These are phyloP conservation scores for Podilymbus podiceps DNA, from an alignment of 2,113 vertebrate species.

Conservation along the genomic window DNA sequence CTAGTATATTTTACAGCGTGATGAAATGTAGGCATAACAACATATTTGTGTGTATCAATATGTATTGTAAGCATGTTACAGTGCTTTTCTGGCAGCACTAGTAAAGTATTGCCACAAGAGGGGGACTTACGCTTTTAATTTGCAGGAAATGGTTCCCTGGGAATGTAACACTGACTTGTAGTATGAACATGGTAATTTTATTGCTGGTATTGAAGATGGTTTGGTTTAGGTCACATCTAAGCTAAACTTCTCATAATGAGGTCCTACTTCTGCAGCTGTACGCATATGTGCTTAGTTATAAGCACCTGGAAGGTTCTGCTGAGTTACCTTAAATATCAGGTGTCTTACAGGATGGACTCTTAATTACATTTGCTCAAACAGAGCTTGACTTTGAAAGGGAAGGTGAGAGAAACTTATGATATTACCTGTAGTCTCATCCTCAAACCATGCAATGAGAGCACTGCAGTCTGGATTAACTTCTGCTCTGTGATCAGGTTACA, in stretches of 20 bases:
- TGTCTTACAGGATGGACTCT: rapidly evolving
- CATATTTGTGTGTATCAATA: neutral
- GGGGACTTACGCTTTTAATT: neutral
- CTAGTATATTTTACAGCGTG: neutral
- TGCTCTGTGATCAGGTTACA: neutral
- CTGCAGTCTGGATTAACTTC: neutral
- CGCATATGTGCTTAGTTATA: neutral
- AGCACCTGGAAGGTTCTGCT: neutral
- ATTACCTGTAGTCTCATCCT: neutral
- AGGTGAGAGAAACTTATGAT: neutral
- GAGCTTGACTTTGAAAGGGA: neutral
- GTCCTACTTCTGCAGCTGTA: neutral
- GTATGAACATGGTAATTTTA: neutral
- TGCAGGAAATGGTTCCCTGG: neutral
- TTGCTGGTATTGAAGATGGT: neutral
- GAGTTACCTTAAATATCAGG: neutral
- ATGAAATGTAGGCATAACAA: neutral
- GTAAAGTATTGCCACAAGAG: conserved; percentile 26
- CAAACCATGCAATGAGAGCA: neutral
- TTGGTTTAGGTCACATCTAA: neutral
- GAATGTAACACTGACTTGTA: neutral
- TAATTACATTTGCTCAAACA: neutral
- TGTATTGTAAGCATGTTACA: neutral
- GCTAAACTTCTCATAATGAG: neutral
- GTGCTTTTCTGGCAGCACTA: neutral